Evolutionary conservation across 1,140 invertebrate species (phyloP), one percentile per base, ranked within the genome.

Genomic region (Asobara japonica): DNA sequence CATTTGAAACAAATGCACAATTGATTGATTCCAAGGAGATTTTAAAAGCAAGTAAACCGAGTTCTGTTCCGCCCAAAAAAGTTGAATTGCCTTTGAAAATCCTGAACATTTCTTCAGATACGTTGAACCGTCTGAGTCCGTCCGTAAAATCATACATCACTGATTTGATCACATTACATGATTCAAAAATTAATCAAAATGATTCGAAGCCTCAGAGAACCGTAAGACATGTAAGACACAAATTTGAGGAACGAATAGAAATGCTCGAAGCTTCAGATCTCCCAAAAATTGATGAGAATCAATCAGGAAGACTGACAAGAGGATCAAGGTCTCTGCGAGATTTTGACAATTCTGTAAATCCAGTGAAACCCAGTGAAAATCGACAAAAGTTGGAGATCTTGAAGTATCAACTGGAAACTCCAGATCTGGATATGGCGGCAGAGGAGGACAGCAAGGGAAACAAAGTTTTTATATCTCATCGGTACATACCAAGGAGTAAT

Each of bases 1-100:
- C 90, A 72, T 91, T 93, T 80, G 91, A 93, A 81, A 89, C 90
- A 62, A 87, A 90, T 68, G 87, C 87, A 33, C 86, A 90, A 75
- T 84, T 85, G 78, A 82, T 83, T 25, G 71, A 79, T 76, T 84
- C 79, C 4, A 72, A 82, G 18, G 82, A 84, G 71, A 31, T 31
- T 16, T 11, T 8, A 1, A 8, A 13, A 16, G 27, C 1, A 4
- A n/a, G 10, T 22, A 20, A 30, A 69, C n/a, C 29, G 56, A 60
- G 10, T 13, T 10, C 27, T 13, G 41, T 13, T n/a, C n/a, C n/a
- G n/a, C n/a, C 3, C 11, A 25, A 36, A 27, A 27, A 76, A 29
- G 22, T 20, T 56, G 56, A 18, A 25, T 30, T 1, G 1, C 6
- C 27, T 2, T 48, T 20, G 62, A 69, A 29, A 22, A 70, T 20